These are phyloP conservation scores for Oxyscelio sp. DNA, from an alignment of 2,888 invertebrate genomes.

Conservation along the genomic window DNA sequence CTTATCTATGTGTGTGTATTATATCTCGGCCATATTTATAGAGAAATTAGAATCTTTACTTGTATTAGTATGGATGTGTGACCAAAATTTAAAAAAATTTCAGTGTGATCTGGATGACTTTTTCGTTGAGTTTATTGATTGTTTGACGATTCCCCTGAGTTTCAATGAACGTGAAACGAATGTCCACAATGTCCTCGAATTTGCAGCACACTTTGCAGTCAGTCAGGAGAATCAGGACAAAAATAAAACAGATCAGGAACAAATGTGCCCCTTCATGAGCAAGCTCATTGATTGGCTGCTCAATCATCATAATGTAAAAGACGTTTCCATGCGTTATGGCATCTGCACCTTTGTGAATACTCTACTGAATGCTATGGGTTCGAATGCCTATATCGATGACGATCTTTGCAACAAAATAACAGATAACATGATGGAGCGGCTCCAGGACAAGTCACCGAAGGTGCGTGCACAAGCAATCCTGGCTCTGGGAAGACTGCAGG, in stretches of 20 bases:
- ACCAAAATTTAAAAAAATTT: too few species aligned
- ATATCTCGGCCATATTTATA: too few species aligned
- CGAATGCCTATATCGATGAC: slow-evolving; percentile 93
- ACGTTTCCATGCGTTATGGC: slow-evolving; percentile 91
- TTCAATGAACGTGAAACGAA: slow-evolving; percentile 92
- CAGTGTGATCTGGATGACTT: slow-evolving; percentile 90
- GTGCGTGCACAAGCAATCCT: slow-evolving; percentile 94
- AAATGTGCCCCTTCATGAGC: slow-evolving; percentile 89
- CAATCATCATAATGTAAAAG: slow-evolving; percentile 89
- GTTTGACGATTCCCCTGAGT: slow-evolving; percentile 91
- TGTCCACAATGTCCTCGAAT: slow-evolving; percentile 92
- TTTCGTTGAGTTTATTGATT: slow-evolving; percentile 91
- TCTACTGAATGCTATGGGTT: slow-evolving; percentile 92
- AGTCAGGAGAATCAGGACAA: slow-evolving; percentile 88
- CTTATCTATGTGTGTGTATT: too few species aligned
- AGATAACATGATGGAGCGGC: slow-evolving; percentile 91
- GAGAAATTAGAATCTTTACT: too few species aligned
- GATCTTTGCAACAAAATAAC: slow-evolving; percentile 93
- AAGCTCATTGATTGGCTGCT: slow-evolving; percentile 91
- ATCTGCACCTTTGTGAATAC: slow-evolving; percentile 94
- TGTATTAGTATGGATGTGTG: too few species aligned
- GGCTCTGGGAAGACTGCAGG: slow-evolving; percentile 94
- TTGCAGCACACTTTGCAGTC: slow-evolving; percentile 92
- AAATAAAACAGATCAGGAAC: slow-evolving; percentile 88
- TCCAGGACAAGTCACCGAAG: slow-evolving; percentile 92